Evolutionary conservation across 1,140 invertebrate genomes (phyloP), one percentile per base, ranked within the genome.

Genomic region (Drosophila lini): DNA sequence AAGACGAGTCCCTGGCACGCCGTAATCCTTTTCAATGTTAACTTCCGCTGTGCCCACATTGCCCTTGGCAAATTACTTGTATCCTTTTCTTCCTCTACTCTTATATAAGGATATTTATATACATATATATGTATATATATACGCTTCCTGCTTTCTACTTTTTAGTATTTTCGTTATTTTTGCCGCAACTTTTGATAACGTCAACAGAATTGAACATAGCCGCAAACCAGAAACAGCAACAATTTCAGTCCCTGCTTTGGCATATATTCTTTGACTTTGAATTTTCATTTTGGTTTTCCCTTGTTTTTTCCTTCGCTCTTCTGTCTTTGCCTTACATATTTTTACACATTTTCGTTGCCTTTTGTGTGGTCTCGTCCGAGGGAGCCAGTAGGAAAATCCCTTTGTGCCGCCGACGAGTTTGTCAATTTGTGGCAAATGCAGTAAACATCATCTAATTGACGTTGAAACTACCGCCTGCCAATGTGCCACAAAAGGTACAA

Each of bases 21-120:
- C 71, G 83, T 86, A 86, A 86, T 86, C 83, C 83, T 86, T 86
- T 88, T 83, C 83, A 88, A 88, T 88, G 83, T 80, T 86, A 88
- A 86, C 83, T 83, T 86, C 79, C 83, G 83, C 63, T 77, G 76
- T 70, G 71, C 67, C 80, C 76, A 73, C 65, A 67, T 77, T 77
- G 84, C 84, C 83, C 73, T 74, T 71, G 71, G 82, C 82, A 85
- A 86, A 81, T 85, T 85, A 86, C 82, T 88, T 86, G 83, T 82
- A 77, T 80, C 76, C 83, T 88, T 82, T 86, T 79, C 78, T 68
- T 74, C 61, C 62, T 61, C 65, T 56, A 31, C 69, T 56, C 31
- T 36, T 61, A 68, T 34, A 58, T 50, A 45, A n/a, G 10, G n/a
- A 16, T 56, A 34, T 38, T 36, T 25, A 38, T 44, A 40, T 36